These are phyloP conservation scores for Ciconia maguari DNA, from an alignment of 2,113 vertebrate species.

Conservation along the genomic window DNA sequence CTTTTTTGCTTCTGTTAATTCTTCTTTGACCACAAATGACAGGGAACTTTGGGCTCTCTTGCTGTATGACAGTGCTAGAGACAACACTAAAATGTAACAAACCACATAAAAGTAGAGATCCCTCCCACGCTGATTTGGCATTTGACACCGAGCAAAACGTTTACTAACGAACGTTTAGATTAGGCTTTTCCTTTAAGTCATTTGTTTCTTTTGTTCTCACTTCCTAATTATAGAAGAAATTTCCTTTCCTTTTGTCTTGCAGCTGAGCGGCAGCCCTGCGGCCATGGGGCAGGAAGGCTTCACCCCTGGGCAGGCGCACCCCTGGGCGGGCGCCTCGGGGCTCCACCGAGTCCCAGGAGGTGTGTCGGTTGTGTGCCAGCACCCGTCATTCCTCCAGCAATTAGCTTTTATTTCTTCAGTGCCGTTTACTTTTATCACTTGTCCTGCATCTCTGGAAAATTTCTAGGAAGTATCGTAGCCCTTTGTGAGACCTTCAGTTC, in stretches of 20 bases:
- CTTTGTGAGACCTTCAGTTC: background rate
- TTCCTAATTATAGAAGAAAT: constrained; percentile 36
- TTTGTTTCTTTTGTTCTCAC: constrained; percentile 61
- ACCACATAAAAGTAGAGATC: background rate
- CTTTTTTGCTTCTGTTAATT: background rate
- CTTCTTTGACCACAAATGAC: background rate
- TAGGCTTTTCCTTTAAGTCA: constrained; percentile 55
- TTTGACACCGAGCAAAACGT: background rate
- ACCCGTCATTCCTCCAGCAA: background rate
- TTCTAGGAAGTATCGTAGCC: background rate
- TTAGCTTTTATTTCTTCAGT: background rate
- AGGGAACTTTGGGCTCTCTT: background rate
- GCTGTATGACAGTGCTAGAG: background rate
- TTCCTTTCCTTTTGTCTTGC: constrained; percentile 52
- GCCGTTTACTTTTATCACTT: background rate
- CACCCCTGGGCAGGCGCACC: background rate
- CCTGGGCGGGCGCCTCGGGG: background rate
- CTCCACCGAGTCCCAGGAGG: background rate
- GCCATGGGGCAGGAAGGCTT: background rate
- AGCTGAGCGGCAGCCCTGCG: background rate
- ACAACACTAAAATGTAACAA: background rate
- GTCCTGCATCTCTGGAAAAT: background rate
- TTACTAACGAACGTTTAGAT: constrained; percentile 25
- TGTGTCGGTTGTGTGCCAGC: background rate
- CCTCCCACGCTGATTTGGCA: background rate